Conservation (phyloP, 2,113 vertebrate species). For the Calyptomena viridis region DNA sequence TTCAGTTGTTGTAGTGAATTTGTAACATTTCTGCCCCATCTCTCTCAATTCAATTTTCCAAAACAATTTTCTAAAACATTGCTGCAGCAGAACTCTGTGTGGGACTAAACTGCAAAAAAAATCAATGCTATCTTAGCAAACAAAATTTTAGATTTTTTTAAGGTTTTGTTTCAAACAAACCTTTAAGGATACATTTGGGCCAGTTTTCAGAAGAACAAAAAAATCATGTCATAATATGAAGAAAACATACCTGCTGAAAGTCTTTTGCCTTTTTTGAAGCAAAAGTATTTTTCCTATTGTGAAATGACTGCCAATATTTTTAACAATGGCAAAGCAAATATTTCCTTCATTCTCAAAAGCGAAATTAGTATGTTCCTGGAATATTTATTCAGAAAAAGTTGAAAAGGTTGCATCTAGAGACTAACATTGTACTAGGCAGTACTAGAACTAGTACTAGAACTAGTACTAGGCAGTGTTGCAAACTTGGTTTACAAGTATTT, state of each 20-base stretch:
- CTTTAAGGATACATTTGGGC: background rate
- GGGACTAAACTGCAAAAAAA: background rate
- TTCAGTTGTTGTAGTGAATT: background rate
- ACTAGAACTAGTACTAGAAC: too few relatives aligned
- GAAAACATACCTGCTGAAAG: background rate
- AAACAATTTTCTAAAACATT: background rate
- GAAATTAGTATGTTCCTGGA: background rate
- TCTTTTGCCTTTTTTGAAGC: background rate
- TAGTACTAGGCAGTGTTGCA: background rate
- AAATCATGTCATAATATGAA: background rate
- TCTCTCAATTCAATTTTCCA: background rate
- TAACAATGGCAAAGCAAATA: background rate
- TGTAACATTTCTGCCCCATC: background rate
- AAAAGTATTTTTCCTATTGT: background rate
- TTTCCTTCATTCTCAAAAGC: background rate
- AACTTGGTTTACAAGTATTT: background rate
- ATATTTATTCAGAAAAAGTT: background rate
- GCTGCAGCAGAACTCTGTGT: background rate
- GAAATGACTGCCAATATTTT: background rate
- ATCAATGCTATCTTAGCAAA: background rate
- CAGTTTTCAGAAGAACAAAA: background rate
- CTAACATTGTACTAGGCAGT: too few relatives aligned
- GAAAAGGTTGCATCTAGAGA: background rate
- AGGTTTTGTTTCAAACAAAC: background rate
- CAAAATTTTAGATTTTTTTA: background rate